phyloP scores from a whole-genome alignment of 2,888 invertebrate species.

The Pammene fasciana region DNA sequence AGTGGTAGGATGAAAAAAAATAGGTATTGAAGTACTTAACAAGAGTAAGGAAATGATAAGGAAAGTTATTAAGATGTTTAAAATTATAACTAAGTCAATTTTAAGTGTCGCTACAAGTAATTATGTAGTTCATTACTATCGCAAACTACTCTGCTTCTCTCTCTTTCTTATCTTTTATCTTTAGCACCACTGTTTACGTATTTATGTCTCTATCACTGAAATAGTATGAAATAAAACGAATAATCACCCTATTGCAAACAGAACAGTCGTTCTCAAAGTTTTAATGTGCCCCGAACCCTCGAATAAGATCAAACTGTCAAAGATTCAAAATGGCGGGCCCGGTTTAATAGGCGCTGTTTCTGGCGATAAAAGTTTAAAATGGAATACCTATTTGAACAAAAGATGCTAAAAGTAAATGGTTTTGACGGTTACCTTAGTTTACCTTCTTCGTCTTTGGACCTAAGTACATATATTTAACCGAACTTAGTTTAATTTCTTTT shows the following conservation, averaged over 20 bases:
- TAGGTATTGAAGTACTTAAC: neutral
- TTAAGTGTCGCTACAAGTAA: too few relatives aligned
- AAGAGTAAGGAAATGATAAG: neutral
- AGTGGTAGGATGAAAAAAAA: neutral
- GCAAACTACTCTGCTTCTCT: too few relatives aligned
- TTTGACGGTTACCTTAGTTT: neutral
- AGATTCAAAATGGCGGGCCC: conserved; percentile 28
- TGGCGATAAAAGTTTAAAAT: conserved; percentile 8
- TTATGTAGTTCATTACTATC: too few relatives aligned
- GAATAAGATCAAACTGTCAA: conserved; percentile 36
- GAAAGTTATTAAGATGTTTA: too few relatives aligned
- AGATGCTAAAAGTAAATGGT: neutral
- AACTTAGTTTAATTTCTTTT: too few relatives aligned
- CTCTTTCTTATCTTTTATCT: too few relatives aligned
- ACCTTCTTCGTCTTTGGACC: too few relatives aligned
- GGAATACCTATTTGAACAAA: neutral
- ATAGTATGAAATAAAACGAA: neutral
- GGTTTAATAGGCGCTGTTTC: conserved; percentile 25
- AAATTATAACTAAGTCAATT: too few relatives aligned
- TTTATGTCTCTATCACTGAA: neutral
- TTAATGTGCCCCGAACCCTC: conserved; percentile 22
- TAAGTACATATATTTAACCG: too few relatives aligned
- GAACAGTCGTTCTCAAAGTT: conserved; percentile 28
- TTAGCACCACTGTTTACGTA: neutral
- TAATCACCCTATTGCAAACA: conserved; percentile 8